Evolutionary conservation across 2,888 invertebrate species (phyloP).

Genomic region (Calephelis perditalis): DNA sequence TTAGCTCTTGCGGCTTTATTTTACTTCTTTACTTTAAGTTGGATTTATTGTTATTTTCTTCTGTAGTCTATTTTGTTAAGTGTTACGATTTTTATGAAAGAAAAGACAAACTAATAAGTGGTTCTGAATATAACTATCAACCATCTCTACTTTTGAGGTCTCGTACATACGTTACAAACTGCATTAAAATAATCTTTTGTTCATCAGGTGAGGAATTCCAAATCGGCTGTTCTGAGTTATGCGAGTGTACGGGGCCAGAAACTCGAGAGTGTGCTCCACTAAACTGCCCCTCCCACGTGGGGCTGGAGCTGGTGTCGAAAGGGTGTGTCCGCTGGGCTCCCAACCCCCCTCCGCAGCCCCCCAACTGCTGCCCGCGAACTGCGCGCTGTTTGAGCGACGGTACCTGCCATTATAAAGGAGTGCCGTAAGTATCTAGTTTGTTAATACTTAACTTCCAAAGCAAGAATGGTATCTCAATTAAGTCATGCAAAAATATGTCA

Average conservation of each 20-base stretch:
- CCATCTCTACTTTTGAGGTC: no score
- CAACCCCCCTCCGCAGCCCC: constrained; percentile 84
- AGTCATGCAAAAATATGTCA: no score
- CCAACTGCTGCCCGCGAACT: constrained; percentile 89
- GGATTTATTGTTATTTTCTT: no score
- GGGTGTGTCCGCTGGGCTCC: constrained; percentile 93
- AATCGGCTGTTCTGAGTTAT: constrained; percentile 88
- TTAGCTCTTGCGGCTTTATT: no score
- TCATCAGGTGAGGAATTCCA: constrained; percentile 84
- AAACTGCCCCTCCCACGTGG: constrained; percentile 90
- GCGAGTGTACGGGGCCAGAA: constrained; percentile 83
- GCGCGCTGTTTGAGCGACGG: constrained; percentile 89
- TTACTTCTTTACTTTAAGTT: no score
- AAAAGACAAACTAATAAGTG: no score
- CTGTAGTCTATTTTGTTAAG: no score
- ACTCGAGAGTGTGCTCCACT: constrained; percentile 86
- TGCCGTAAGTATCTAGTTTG: constrained; percentile 51
- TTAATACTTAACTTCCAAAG: no score
- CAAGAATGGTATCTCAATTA: no score
- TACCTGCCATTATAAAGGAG: constrained; percentile 86
- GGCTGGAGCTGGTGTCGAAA: constrained; percentile 90
- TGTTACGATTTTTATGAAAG: no score
- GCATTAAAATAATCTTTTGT: background rate
- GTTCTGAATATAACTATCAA: no score
- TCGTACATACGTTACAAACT: no score